phyloP scores from a whole-genome alignment of 2,888 invertebrate genomes.

The Aphrophora alni region DNA sequence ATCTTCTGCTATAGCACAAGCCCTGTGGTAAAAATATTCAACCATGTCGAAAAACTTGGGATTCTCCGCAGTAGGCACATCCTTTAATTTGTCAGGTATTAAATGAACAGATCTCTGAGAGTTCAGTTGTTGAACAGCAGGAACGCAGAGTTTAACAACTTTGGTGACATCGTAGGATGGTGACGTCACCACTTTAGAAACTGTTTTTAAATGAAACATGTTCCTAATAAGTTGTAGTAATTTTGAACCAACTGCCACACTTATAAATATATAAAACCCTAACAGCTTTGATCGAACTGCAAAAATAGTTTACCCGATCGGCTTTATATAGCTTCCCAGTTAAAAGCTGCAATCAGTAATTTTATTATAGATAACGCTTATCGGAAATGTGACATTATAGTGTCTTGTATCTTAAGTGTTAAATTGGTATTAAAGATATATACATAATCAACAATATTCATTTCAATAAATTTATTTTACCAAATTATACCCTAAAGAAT shows the following conservation, averaged over 20 bases:
- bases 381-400: background rate
- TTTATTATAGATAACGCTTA: background rate
- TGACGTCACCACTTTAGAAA: constrained; percentile 10
- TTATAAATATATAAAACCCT: background rate
- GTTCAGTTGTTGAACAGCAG: constrained; percentile 61
- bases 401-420: background rate
- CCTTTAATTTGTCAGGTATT: constrained; percentile 82
- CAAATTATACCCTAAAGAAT: too few species aligned
- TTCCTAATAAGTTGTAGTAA: background rate
- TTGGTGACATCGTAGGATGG: constrained; percentile 19
- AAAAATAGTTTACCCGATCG: background rate
- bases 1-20: constrained; percentile 87
- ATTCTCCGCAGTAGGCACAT: constrained; percentile 77
- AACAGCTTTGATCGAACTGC: background rate
- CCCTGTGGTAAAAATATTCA: constrained; percentile 97
- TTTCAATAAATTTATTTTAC: too few species aligned
- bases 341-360: constrained; percentile 20
- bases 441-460: too few species aligned
- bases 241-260: background rate
- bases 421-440: background rate
- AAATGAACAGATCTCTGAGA: constrained; percentile 67
- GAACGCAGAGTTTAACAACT: constrained; percentile 48
- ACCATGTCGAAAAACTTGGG: constrained; percentile 97
- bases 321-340: background rate
- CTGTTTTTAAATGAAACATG: constrained; percentile 23